Evolutionary conservation across 2,113 vertebrate species (phyloP).

Genomic region (Sitta europaea): DNA sequence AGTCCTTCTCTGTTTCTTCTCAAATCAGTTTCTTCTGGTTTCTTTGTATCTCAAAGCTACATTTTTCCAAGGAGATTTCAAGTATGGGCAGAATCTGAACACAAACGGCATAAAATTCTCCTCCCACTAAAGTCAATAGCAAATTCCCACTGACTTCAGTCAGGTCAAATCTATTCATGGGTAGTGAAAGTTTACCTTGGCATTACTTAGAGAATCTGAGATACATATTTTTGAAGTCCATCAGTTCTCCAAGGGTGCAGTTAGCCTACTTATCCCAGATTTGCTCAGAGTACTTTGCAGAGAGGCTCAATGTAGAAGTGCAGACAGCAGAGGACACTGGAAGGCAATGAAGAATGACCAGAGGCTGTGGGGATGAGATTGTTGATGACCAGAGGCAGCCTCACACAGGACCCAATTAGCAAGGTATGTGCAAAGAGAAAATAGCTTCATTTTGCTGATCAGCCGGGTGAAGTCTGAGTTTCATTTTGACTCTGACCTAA

Average conservation of each 20-base stretch:
- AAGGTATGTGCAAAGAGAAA: neutral
- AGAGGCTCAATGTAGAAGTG: neutral
- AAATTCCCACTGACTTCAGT: neutral
- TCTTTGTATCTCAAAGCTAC: neutral
- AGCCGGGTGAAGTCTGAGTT: neutral
- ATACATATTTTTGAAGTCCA: neutral
- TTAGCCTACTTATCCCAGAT: neutral
- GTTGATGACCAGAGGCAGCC: neutral
- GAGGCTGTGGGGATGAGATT: neutral
- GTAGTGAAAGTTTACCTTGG: neutral
- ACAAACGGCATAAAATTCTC: neutral
- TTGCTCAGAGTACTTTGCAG: neutral
- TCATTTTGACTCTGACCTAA: neutral
- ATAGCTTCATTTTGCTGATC: neutral
- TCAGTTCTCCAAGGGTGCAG: neutral
- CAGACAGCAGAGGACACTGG: neutral
- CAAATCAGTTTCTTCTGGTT: neutral
- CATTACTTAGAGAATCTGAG: neutral
- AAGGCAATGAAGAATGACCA: neutral
- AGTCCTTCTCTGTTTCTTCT: neutral
- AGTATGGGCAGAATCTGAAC: neutral
- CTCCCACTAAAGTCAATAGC: neutral
- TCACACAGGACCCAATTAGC: neutral
- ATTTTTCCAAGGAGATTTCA: neutral
- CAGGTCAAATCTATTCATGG: neutral